Evolutionary conservation across 2,888 invertebrate genomes (phyloP), one percentile per base, ranked within the genome.

Genomic region (Chironomus tentans): DNA sequence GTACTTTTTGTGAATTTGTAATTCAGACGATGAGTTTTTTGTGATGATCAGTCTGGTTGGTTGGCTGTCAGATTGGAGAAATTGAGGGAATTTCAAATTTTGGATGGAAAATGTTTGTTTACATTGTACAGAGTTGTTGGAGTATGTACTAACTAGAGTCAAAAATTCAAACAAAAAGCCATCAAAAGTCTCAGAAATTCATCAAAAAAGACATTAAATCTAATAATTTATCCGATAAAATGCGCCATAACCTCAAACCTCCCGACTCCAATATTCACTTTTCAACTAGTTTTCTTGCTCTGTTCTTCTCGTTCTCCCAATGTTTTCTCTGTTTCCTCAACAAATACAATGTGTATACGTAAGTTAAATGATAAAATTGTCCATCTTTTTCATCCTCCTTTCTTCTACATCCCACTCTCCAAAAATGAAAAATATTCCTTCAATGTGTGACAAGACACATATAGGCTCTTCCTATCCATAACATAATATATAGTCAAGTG

Each of bases 341-440:
- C 70, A 70, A 70, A 38, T 56, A 18, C 56, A 65, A 24, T 65
- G 65, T 65, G 65, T 65, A 22, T 69, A 69, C 47, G 18, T 47
- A 69, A 74, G 74, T 74, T 22, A 68, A 68, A 74, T 74, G 74
- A 74, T 74, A 74, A 74, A 74, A 74, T 68, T 74, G 74, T 74
- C 74, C 74, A 68, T 74, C 47, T 62, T 46, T 12, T 22, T 21
- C 62, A 12, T 62, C 15, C 24, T 24, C 38, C 38, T 38, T 38
- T 38, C 38, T 38, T 38, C 38, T 38, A 28, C 28, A 28, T 56
- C 18, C 7, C 18, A n/a, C 4, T 56, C n/a, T 10, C 5, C 18
- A 1, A 56, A 56, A 56, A 56, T 56, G 18, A 56, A 56, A 56
- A 56, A 56, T 18, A 18, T 56, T n/a, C 18, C n/a, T 15, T 15